Percentiles rank a stretch among this genome's conserved stretches.
Evolutionary conservation across 1,140 invertebrate species (phyloP).

Genomic region (Drosophila ohnishii): DNA sequence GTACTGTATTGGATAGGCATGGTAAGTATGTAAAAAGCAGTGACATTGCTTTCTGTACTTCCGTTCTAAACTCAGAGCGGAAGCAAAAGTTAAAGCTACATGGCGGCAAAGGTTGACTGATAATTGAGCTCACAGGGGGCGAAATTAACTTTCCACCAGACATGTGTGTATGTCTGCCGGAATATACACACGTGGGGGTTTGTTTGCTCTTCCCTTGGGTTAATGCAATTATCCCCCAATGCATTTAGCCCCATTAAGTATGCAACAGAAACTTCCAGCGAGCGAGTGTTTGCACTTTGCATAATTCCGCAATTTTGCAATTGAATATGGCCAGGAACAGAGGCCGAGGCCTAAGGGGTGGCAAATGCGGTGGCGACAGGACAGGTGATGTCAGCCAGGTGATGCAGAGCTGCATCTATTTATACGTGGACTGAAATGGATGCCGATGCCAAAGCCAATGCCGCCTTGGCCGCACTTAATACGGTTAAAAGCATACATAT

Average conservation of each 20-base stretch:
- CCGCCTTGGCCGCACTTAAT: slow-evolving; percentile 43
- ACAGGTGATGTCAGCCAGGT: slow-evolving; percentile 10
- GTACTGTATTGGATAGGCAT: slow-evolving; percentile 8
- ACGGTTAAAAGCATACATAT: slow-evolving; percentile 76
- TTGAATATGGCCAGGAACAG: slow-evolving; percentile 46
- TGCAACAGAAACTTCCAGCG: slow-evolving; percentile 65
- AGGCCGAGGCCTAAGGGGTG: slow-evolving; percentile 4
- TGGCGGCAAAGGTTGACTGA: slow-evolving; percentile 25
- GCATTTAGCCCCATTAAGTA: slow-evolving; percentile 77
- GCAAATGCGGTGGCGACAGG: slow-evolving; percentile 2
- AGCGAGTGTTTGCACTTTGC: slow-evolving; percentile 74
- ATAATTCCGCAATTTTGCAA: slow-evolving; percentile 70
- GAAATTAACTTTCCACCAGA: slow-evolving; percentile 13
- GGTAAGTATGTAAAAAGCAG: slow-evolving; percentile 4
- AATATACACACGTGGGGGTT: slow-evolving; percentile 19
- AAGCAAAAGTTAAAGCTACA: slow-evolving; percentile 26
- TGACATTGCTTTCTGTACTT: neutral
- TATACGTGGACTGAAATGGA: slow-evolving; percentile 41
- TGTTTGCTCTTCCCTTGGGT: slow-evolving; percentile 25
- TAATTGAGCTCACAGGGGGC: slow-evolving; percentile 36
- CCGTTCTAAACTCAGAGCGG: neutral
- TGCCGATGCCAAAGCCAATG: slow-evolving; percentile 10
- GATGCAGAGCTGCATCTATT: slow-evolving; percentile 25
- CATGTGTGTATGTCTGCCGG: slow-evolving; percentile 10
- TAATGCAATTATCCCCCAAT: slow-evolving; percentile 75